These are phyloP conservation scores for Petrocephalus microphthalmus DNA, from an alignment of 2,113 vertebrate species.

Conservation along the genomic window DNA sequence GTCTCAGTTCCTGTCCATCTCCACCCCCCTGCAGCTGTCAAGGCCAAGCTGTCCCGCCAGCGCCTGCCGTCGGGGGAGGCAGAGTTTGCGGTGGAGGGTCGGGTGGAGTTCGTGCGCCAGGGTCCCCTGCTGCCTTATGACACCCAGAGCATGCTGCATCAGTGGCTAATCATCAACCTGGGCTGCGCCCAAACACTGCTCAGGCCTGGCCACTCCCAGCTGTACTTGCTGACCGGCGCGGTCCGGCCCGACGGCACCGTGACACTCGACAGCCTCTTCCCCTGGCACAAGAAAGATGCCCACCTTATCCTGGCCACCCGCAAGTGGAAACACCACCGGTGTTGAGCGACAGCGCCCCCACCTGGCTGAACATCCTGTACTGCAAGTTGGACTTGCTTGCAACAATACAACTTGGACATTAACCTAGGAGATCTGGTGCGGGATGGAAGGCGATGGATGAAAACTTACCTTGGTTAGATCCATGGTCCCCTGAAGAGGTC, in stretches of 20 bases:
- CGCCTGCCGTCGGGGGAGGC: constrained; percentile 50
- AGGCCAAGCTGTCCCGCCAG: constrained; percentile 67
- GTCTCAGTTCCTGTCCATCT: neutral
- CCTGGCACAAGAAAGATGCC: constrained; percentile 71
- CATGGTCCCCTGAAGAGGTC: neutral
- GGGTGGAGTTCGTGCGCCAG: constrained; percentile 71
- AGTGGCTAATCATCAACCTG: constrained; percentile 79
- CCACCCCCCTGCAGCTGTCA: constrained; percentile 60
- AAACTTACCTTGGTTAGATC: neutral
- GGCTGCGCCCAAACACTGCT: constrained; percentile 60
- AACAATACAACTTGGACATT: neutral
- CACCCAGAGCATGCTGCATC: constrained; percentile 68
- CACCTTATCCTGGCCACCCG: constrained; percentile 65
- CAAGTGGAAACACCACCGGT: constrained; percentile 79
- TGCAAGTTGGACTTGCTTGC: neutral
- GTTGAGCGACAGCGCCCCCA: constrained; percentile 38
- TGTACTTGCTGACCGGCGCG: constrained; percentile 70
- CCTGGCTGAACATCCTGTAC: neutral
- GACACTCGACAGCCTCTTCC: constrained; percentile 64
- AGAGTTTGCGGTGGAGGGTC: constrained; percentile 69
- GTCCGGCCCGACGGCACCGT: constrained; percentile 55
- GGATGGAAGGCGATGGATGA: neutral
- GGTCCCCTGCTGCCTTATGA: constrained; percentile 72
- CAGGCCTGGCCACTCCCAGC: constrained; percentile 58
- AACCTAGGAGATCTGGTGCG: neutral